Conservation (phyloP, 2,113 vertebrate species). For the Zosterops lateralis region DNA sequence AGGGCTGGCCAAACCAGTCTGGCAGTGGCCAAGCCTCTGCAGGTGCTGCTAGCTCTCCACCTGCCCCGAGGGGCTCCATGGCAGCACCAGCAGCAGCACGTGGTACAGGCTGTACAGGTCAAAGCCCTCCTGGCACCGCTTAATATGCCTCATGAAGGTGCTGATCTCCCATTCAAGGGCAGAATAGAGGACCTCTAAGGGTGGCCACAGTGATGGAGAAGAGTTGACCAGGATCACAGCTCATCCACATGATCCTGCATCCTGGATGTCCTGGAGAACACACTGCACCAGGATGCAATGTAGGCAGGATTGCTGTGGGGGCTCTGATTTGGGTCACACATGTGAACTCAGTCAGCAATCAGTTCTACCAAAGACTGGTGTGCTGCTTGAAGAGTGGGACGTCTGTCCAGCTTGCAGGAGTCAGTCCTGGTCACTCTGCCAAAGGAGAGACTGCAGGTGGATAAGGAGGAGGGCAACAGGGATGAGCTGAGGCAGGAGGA, state of each 20-base stretch:
- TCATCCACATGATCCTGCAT: background rate
- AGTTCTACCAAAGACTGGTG: background rate
- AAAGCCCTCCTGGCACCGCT: background rate
- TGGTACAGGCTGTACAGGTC: slow-evolving; percentile 24
- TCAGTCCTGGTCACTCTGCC: background rate
- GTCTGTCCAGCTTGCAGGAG: background rate
- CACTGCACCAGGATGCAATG: background rate
- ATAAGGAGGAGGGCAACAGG: background rate
- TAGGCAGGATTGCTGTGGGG: background rate
- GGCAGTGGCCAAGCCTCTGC: background rate
- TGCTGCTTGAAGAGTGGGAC: background rate
- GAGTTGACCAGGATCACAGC: fast-evolving
- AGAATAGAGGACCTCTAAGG: slow-evolving; percentile 24
- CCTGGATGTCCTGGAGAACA: background rate
- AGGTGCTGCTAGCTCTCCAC: slow-evolving; percentile 52
- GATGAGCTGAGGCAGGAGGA: background rate
- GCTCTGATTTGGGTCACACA: background rate
- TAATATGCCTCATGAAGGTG: background rate
- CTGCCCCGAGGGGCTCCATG: background rate
- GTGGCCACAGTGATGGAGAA: background rate
- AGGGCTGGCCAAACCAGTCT: fast-evolving
- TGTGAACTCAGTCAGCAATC: background rate
- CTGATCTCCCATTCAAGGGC: slow-evolving; percentile 26
- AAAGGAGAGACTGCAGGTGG: fast-evolving
- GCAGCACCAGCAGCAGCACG: slow-evolving; percentile 3